Base-by-base conservation (phyloP, 2,797 vertebrate species). In the Spizella passerina region DNA sequence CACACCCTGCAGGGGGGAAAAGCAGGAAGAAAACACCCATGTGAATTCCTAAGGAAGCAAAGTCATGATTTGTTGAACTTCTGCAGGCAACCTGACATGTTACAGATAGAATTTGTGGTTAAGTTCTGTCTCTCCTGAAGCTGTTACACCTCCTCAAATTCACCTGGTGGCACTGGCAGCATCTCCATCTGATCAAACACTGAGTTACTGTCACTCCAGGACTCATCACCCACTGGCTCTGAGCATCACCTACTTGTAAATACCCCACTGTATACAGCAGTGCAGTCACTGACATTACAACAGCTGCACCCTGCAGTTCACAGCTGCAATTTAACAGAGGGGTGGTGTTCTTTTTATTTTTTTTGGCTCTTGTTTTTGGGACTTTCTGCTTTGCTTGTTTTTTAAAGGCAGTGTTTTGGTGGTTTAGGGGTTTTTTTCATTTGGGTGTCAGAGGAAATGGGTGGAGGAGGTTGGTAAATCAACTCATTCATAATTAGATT, bases 1-100 rank as follows among this genome's bases (percentile, higher is more conserved):
- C 88, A 99, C 98, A 53, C 99, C 99, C 99, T 99, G 64, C 47
- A 97, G 75, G 23, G 84, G 46, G 26, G 32, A 60, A 73, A 80
- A 57, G 38, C 14, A 71, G n/a, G 22, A 60, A 77, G 18, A 29
- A 36, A 50, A 20, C 13, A 7, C 2, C 30, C 34, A 52, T 3
- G 4, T 92, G 77, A 89, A 65, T 61, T 69, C 61, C 32, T n/a
- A 47, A 63, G 26, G 41, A 95, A 92, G 36, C 11, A 32, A 55
- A 66, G 23, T 7, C 29, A 23, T 6, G 18, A 43, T 55, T 9
- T 71, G n/a, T 13, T 70, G 22, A 26, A 53, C 14, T 52, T 30
- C 52, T 72, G 64, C 59, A 82, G 53, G 60, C 39, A 47, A 18
- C 5, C 15, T 50, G 41, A 38, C 26, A 26, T 0, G 1, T 63